Conservation (phyloP, 2,113 vertebrate genomes). For the Chaetodon auriga region DNA sequence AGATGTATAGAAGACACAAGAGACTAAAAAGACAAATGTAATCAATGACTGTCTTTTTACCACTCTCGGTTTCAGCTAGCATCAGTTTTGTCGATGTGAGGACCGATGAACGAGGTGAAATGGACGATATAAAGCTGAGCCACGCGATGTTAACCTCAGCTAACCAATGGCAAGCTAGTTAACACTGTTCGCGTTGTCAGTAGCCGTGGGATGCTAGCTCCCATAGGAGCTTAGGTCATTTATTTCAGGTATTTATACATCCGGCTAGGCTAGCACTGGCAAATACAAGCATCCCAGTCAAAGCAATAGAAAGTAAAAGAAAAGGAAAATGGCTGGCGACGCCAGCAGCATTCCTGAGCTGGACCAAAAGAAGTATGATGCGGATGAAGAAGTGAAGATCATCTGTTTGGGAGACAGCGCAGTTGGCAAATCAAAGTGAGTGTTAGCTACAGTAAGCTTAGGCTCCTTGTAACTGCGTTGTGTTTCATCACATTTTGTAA, state of each 20-base stretch:
- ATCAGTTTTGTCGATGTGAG: background rate
- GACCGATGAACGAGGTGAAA: background rate
- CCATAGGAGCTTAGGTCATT: background rate
- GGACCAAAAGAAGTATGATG: slow-evolving; percentile 88
- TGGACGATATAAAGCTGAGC: background rate
- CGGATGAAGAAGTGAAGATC: slow-evolving; percentile 93
- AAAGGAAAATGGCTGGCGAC: slow-evolving; percentile 81
- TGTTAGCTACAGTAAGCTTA: background rate
- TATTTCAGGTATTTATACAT: background rate
- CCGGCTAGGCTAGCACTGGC: background rate
- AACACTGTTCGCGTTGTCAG: background rate
- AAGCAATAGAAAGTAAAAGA: background rate
- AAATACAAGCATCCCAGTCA: background rate
- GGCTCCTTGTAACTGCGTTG: background rate
- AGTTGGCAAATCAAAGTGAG: slow-evolving; percentile 97
- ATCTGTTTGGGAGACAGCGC: slow-evolving; percentile 97
- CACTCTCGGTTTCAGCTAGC: background rate
- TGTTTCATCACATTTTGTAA: background rate
- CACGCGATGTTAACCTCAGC: slow-evolving; percentile 9
- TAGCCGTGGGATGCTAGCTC: slow-evolving; percentile 1
- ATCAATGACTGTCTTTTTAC: background rate
- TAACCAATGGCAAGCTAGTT: slow-evolving; percentile 48
- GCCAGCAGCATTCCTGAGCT: slow-evolving; percentile 75
- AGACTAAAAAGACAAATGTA: background rate
- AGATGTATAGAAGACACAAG: background rate